Base-by-base conservation (phyloP, 1,140 invertebrate species). In the Penaeus chinensis region DNA sequence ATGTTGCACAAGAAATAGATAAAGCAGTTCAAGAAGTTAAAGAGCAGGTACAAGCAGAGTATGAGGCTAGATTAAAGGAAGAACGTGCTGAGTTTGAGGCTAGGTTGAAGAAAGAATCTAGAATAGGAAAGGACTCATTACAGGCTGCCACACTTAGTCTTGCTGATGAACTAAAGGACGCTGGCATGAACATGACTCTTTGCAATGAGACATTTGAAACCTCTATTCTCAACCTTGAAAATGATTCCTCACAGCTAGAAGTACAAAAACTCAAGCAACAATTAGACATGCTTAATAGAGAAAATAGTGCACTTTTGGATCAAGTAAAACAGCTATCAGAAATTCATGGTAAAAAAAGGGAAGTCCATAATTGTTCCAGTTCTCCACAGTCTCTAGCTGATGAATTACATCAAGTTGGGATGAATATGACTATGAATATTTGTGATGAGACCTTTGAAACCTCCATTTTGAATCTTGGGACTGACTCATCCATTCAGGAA, bases 381-480 rank as follows among this genome's bases (percentile, higher is more conserved):
- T 11, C 7, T 16, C 60, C 76, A 32, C 84, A n/a, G 32, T 86
- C 84, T 27, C 78, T 86, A 19, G 84, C 84, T 5, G 63, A 86
- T 54, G 84, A 86, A 60, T 11, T 86, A 7, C 84, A n/a, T 71
- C 63, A 81, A 24, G 77, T 65, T 63, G 84, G 76, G 0, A 66
- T 80, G 84, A 85, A 80, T 24, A 20, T 32, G 22, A 85, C 76
- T 27, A 32, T 32, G 22, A 85, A 61, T 54, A 32, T 81, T 7
- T 71, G 27, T 24, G 80, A 86, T 71, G 78, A 86, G 54, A 86
- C 78, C 37, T 86, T 86, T 86, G 84, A 86, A 61, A 86, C 84
- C 7, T 86, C 77, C 13, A 32, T 86, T 37, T 54, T 61, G 8
- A 61, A 76, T 27, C 47, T 76, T 24, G 47, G 24, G 60, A 3